Percentiles rank a stretch among this genome's conserved stretches.
phyloP scores from a whole-genome alignment of 2,797 vertebrate genomes.

The Tragelaphus oryx region DNA sequence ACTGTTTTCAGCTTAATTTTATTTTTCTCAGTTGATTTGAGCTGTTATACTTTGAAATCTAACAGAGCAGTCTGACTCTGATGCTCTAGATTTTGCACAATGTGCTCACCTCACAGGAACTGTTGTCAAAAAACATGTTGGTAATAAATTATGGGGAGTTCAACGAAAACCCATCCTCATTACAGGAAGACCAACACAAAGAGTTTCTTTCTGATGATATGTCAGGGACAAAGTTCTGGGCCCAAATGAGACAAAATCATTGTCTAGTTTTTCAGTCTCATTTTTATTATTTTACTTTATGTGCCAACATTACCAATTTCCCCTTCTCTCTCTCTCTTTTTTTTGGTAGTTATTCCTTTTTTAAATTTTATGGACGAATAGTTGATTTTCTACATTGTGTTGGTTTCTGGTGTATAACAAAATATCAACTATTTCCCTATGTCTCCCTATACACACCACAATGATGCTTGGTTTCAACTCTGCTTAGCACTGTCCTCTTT shows the following conservation, averaged over 20 bases:
- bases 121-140: not conserved
- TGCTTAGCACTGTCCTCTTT: not conserved
- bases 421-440: not conserved
- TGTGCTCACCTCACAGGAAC: not conserved
- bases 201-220: not conserved
- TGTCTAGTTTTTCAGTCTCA: not conserved
- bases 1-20: constrained; percentile 30
- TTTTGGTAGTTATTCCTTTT: not conserved
- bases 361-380: not conserved
- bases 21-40: constrained; percentile 31
- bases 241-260: not conserved
- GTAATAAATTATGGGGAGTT: not conserved
- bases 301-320: not conserved
- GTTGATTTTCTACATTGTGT: not conserved
- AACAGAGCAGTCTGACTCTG: not conserved
- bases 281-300: not conserved
- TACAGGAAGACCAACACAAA: not conserved
- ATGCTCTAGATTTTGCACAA: not conserved
- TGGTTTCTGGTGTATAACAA: not conserved
- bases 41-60: not conserved
- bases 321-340: not conserved
- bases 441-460: not conserved
- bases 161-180: not conserved
- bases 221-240: not conserved
- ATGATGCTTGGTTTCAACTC: not conserved